Evolutionary conservation across 2,888 invertebrate species (phyloP).

Genomic region (Sinhomidia bicolor): DNA sequence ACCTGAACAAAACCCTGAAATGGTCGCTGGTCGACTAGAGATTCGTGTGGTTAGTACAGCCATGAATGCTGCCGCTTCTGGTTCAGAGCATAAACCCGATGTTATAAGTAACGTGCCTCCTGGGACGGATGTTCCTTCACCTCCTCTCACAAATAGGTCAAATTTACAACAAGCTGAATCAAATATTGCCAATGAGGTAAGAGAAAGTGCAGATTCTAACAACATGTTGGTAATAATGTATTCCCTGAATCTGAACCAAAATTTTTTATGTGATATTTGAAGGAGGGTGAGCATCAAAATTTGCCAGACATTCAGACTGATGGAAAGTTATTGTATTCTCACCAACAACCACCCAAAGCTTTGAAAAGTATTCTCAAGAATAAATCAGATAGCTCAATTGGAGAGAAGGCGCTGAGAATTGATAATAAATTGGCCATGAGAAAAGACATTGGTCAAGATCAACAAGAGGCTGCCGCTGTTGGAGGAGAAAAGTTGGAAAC

Average conservation of each 20-base stretch:
- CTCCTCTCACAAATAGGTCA: background rate
- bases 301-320: slow-evolving; percentile 60
- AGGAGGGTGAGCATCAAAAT: slow-evolving; percentile 48
- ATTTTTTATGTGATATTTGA: no score
- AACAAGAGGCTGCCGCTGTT: slow-evolving; percentile 3
- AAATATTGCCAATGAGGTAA: slow-evolving; percentile 58
- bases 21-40: slow-evolving; percentile 87
- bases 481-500: slow-evolving; percentile 50
- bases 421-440: slow-evolving; percentile 74
- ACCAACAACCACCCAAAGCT: slow-evolving; percentile 74
- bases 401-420: slow-evolving; percentile 75
- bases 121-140: slow-evolving; percentile 34
- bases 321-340: slow-evolving; percentile 19
- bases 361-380: slow-evolving; percentile 80
- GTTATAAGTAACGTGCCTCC: slow-evolving; percentile 68
- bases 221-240: no score
- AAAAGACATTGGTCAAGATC: slow-evolving; percentile 42
- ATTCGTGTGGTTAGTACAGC: slow-evolving; percentile 85
- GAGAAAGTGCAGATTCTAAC: background rate
- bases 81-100: slow-evolving; percentile 54
- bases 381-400: slow-evolving; percentile 79
- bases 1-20: slow-evolving; percentile 76
- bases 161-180: slow-evolving; percentile 51
- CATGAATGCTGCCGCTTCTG: background rate
- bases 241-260: no score